A percentile compares a stretch with the other conserved stretches of the same genome.
phyloP scores from a whole-genome alignment of 2,888 invertebrate genomes.

The Tipula confusa region DNA sequence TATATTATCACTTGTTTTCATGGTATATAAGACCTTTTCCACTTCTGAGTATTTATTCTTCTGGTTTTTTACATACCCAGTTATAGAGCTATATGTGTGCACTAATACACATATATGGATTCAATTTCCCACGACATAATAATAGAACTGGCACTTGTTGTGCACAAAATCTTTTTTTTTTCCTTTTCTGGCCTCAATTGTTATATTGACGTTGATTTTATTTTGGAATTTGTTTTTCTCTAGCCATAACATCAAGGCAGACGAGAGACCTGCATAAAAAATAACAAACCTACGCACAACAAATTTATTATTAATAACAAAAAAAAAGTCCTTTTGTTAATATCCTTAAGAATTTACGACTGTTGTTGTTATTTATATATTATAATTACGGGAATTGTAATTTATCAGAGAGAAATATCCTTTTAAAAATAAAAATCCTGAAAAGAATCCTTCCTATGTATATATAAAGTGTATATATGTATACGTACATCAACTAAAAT shows the following conservation, averaged over 20 bases:
- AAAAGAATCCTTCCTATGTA: neutral
- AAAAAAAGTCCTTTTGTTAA: neutral
- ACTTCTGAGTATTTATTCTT: neutral
- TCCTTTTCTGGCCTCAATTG: neutral
- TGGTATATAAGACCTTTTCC: neutral
- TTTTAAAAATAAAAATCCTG: neutral
- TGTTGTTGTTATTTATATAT: neutral
- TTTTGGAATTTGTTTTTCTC: neutral
- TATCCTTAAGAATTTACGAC: neutral
- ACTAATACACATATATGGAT: neutral
- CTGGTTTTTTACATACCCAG: neutral
- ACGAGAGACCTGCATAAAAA: neutral
- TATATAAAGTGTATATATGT: neutral
- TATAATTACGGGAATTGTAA: conserved; percentile 1
- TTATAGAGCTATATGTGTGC: neutral
- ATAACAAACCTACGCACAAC: neutral
- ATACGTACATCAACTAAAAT: neutral
- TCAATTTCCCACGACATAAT: neutral
- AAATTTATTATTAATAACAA: conserved; percentile 12
- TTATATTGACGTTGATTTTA: neutral
- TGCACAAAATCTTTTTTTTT: neutral
- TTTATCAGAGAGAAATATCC: neutral
- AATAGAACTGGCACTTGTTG: neutral
- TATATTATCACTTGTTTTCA: neutral
- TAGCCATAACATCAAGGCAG: neutral